These are phyloP conservation scores for Diadegma fenestrale DNA, from an alignment of 2,888 invertebrate genomes.

Conservation along the genomic window DNA sequence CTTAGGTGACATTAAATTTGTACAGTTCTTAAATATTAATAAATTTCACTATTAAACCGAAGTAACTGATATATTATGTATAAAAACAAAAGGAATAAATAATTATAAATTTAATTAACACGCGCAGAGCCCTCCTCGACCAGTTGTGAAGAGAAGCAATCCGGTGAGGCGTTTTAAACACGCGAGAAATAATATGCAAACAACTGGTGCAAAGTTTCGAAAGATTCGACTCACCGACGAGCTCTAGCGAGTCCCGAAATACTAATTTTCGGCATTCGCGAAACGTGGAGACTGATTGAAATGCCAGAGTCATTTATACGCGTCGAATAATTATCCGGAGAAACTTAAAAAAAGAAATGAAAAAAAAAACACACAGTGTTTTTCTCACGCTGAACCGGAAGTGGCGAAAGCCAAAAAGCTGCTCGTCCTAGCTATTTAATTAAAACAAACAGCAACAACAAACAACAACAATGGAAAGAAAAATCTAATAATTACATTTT, in stretches of 20 bases:
- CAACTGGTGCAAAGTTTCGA: slow-evolving; percentile 17
- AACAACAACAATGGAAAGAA: slow-evolving; percentile 36
- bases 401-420: slow-evolving; percentile 58
- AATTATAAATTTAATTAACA: slow-evolving; percentile 66
- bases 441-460: slow-evolving; percentile 45
- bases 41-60: slow-evolving; percentile 82
- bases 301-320: slow-evolving; percentile 65
- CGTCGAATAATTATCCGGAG: slow-evolving; percentile 44
- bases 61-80: slow-evolving; percentile 73
- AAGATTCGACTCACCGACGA: slow-evolving; percentile 26
- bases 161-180: slow-evolving; percentile 48
- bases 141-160: slow-evolving; percentile 72
- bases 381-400: slow-evolving; percentile 55
- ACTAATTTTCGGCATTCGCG: slow-evolving; percentile 52
- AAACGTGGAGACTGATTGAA: slow-evolving; percentile 21
- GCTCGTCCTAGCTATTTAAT: slow-evolving; percentile 68
- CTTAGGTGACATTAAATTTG: slow-evolving; percentile 85
- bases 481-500: slow-evolving; percentile 83
- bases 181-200: not conserved
- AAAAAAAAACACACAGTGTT: slow-evolving; percentile 73
- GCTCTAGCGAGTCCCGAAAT: slow-evolving; percentile 34
- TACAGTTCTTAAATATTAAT: slow-evolving; percentile 85
- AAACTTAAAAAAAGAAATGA: slow-evolving; percentile 47
- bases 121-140: slow-evolving; percentile 70
- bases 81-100: slow-evolving; percentile 68